phyloP scores from a whole-genome alignment of 2,888 invertebrate species.

The Celastrina argiolus region DNA sequence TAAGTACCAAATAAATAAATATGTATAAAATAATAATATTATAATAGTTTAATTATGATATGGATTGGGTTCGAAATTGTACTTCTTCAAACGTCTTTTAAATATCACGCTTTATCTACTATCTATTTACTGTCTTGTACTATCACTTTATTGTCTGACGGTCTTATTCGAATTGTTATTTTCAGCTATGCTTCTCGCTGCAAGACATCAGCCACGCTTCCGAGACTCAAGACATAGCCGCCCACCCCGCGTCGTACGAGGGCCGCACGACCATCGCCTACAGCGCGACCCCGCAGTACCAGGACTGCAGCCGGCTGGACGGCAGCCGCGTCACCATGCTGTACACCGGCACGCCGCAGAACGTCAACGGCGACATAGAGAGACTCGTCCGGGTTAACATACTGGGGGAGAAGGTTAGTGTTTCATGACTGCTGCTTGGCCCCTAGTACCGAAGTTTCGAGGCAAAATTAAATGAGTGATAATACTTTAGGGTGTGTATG shows the following conservation, averaged over 20 bases:
- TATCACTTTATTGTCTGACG: not conserved
- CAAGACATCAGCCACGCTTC: conserved; percentile 47
- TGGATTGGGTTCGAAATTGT: too few species aligned
- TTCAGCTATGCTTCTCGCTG: conserved; percentile 51
- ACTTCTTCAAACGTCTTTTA: too few species aligned
- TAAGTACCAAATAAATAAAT: too few species aligned
- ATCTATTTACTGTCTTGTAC: too few species aligned
- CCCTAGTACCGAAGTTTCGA: too few species aligned
- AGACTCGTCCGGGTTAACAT: conserved; percentile 47
- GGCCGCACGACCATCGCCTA: conserved; percentile 46
- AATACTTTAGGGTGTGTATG: too few species aligned
- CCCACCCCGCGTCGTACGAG: conserved; percentile 49
- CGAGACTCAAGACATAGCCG: conserved; percentile 50
- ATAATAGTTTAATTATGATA: too few species aligned
- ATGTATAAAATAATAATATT: too few species aligned
- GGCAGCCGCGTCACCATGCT: conserved; percentile 45
- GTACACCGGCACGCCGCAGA: conserved; percentile 48
- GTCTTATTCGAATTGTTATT: too few species aligned
- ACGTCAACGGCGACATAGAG: conserved; percentile 37
- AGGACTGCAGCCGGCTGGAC: conserved; percentile 39
- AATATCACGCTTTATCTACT: too few species aligned
- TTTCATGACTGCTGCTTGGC: too few species aligned
- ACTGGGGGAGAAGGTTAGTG: conserved; percentile 51
- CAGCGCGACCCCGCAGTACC: conserved; percentile 37
- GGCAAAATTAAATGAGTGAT: too few species aligned